A percentile compares a stretch with the other conserved stretches of the same genome.
Evolutionary conservation across 92 coral and sea anemone species (phyloP).

Genomic region (Umimayanthus chanpuru): DNA sequence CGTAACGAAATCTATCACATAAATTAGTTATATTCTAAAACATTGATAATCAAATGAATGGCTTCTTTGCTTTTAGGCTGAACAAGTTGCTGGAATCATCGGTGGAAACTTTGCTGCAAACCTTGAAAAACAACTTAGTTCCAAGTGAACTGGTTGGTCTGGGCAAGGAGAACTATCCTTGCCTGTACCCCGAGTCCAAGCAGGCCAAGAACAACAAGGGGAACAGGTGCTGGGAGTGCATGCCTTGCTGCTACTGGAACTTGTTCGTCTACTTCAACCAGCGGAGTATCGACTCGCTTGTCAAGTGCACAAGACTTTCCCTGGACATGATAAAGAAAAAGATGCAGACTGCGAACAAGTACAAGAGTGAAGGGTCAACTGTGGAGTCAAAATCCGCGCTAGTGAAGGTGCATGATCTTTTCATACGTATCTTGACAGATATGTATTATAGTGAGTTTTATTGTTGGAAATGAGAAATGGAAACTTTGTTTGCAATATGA

Average conservation of each 20-base stretch:
- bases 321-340: conserved; percentile 89
- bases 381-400: conserved; percentile 73
- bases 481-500: no score
- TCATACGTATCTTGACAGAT: neutral
- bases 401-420: conserved; percentile 77
- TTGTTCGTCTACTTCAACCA: conserved; percentile 86
- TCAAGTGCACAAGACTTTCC: conserved; percentile 84
- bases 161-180: conserved; percentile 77
- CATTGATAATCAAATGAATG: neutral
- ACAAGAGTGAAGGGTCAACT: conserved; percentile 76
- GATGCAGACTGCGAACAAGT: conserved; percentile 93
- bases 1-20: neutral
- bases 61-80: conserved; percentile 54
- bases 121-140: conserved; percentile 76
- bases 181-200: conserved; percentile 90
- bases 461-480: no score
- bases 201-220: conserved; percentile 96
- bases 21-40: neutral
- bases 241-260: conserved; percentile 97
- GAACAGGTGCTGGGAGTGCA: conserved; percentile 98
- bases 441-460: no score
- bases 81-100: conserved; percentile 86
- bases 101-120: conserved; percentile 74
- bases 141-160: conserved; percentile 71
- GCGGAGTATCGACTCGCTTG: conserved; percentile 88